Conservation (phyloP, 2,888 invertebrate species). For the Azorinus chamasolen region DNA sequence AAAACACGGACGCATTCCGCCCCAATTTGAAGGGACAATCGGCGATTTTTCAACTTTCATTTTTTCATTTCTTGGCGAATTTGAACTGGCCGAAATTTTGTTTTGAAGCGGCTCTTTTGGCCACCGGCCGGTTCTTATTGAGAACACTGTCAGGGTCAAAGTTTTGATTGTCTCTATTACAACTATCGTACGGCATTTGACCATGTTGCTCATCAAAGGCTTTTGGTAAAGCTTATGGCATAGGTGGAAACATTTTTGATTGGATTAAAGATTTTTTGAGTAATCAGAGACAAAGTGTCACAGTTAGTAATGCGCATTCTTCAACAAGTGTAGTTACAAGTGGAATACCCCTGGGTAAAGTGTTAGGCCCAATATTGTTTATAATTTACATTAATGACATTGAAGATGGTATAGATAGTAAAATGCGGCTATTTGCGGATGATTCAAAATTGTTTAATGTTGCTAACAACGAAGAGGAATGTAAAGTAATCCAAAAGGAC, state of each 20-base stretch:
- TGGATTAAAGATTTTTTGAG: constrained; percentile 38
- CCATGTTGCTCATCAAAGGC: constrained; percentile 22
- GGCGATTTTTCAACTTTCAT: no score
- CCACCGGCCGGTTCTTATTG: no score
- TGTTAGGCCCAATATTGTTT: constrained; percentile 37
- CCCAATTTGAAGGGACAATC: no score
- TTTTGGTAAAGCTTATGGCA: constrained; percentile 31
- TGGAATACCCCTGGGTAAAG: constrained; percentile 53
- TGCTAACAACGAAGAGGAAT: neutral
- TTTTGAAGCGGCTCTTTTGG: no score
- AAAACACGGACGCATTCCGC: no score
- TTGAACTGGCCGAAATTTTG: no score
- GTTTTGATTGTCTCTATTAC: constrained; percentile 32
- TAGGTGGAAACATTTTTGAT: constrained; percentile 15
- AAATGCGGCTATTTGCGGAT: constrained; percentile 37
- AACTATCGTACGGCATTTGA: constrained; percentile 37
- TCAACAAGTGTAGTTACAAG: constrained; percentile 26
- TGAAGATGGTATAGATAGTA: constrained; percentile 13
- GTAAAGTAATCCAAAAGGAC: constrained; percentile 4
- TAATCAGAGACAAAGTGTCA: constrained; percentile 27
- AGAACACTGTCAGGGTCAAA: constrained; percentile 21
- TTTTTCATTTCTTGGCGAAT: no score
- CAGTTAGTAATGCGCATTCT: constrained; percentile 22
- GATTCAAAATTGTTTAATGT: constrained; percentile 48
- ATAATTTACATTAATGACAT: constrained; percentile 44